Percentiles rank a stretch among this genome's conserved stretches.
phyloP scores from a whole-genome alignment of 2,113 vertebrate genomes.

The Pipa parva region DNA sequence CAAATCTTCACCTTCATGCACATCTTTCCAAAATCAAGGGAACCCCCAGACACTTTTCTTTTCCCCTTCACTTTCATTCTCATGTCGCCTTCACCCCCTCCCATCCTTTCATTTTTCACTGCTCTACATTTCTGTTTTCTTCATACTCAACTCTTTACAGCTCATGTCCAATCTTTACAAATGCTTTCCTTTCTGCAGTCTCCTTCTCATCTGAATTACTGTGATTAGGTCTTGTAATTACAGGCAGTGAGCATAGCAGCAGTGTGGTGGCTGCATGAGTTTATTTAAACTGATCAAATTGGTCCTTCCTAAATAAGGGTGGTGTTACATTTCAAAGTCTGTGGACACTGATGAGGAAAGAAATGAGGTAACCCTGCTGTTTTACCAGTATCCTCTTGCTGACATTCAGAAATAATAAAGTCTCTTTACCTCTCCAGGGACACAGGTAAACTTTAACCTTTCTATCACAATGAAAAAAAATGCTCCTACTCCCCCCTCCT shows the following conservation, averaged over 20 bases:
- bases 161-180: no score
- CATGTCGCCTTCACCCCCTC: neutral
- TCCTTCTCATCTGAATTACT: no score
- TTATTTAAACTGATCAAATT: neutral
- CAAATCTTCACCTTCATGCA: neutral
- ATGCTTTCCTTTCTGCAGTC: no score
- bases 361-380: conserved; percentile 17
- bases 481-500: neutral
- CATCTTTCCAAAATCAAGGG: neutral
- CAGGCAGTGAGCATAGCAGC: no score
- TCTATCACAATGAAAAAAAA: conserved; percentile 23
- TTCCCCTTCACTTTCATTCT: neutral
- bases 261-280: no score
- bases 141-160: no score
- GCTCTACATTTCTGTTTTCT: neutral
- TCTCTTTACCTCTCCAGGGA: conserved; percentile 12
- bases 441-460: conserved; percentile 33
- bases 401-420: conserved; percentile 25
- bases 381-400: conserved; percentile 12
- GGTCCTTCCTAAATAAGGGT: neutral
- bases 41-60: neutral
- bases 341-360: conserved; percentile 4
- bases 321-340: neutral
- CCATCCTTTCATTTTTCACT: neutral
- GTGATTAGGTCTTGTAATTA: no score